Conservation (phyloP, 2,797 vertebrate genomes). For the Hemibagrus guttatus region DNA sequence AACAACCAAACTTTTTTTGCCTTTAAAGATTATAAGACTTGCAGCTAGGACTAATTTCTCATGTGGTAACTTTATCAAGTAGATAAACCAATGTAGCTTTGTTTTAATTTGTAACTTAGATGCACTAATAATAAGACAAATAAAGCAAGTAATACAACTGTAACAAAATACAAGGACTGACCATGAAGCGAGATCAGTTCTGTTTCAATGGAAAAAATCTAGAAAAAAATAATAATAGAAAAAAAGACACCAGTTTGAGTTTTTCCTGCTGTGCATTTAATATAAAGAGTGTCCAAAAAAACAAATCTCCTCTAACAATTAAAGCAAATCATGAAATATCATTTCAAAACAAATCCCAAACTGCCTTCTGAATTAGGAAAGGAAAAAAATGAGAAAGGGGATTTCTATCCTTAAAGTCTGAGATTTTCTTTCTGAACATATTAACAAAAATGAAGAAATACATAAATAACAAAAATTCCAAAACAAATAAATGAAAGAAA, state of each 20-base stretch:
- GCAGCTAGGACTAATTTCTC: not conserved
- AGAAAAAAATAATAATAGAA: not conserved
- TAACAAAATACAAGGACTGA: not conserved
- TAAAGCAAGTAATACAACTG: too few relatives aligned
- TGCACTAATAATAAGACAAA: too few relatives aligned
- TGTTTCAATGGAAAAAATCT: not conserved
- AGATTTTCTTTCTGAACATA: not conserved
- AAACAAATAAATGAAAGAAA: not conserved
- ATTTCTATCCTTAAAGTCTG: too few relatives aligned
- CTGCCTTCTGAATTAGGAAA: not conserved
- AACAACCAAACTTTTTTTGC: not conserved
- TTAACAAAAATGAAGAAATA: not conserved
- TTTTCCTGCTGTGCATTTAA: conserved; percentile 31
- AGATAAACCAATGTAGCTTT: not conserved
- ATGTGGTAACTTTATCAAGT: not conserved
- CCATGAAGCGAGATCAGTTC: not conserved
- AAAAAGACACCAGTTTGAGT: not conserved
- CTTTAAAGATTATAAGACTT: not conserved
- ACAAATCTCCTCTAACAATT: not conserved
- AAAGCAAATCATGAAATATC: not conserved
- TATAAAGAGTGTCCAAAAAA: not conserved
- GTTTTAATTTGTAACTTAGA: not conserved
- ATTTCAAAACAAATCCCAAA: not conserved
- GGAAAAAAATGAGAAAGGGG: not conserved
- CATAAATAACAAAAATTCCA: not conserved